Conservation (phyloP, 2,113 vertebrate genomes). For the Neoarius graeffei region DNA sequence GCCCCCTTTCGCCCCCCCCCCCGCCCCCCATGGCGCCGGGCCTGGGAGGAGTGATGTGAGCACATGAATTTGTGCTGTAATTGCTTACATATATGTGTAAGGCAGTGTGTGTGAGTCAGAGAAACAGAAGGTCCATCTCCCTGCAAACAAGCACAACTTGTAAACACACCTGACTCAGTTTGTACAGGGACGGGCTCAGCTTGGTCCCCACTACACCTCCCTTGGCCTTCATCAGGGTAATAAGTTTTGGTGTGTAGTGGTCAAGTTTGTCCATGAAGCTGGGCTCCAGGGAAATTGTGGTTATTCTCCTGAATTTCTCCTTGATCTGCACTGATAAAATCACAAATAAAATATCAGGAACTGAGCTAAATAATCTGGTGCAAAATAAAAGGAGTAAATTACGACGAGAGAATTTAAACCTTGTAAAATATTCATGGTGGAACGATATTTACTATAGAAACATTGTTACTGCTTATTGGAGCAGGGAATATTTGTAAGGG, state of each 20-base stretch:
- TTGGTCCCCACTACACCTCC: slow-evolving; percentile 39
- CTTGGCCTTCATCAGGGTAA: slow-evolving; percentile 41
- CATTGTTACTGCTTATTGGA: too few species aligned
- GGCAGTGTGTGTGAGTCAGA: too few species aligned
- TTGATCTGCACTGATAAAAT: slow-evolving; percentile 36
- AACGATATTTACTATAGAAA: too few species aligned
- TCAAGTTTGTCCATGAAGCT: slow-evolving; percentile 41
- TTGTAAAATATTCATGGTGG: background rate
- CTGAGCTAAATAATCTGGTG: slow-evolving; percentile 3
- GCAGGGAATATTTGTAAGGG: too few species aligned
- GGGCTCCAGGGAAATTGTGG: slow-evolving; percentile 21
- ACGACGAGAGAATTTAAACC: background rate
- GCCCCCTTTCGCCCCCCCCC: too few species aligned
- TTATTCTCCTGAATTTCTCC: slow-evolving; percentile 48
- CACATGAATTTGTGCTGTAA: too few species aligned
- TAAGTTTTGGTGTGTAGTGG: slow-evolving; percentile 44
- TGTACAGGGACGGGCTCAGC: slow-evolving; percentile 39
- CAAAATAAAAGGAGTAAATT: background rate
- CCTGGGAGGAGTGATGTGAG: background rate
- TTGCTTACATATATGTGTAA: too few species aligned
- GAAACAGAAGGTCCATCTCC: too few species aligned
- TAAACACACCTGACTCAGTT: slow-evolving; percentile 24
- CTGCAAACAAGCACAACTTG: too few species aligned
- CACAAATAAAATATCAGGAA: slow-evolving; percentile 1
- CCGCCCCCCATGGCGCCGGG: too few species aligned